A percentile compares a stretch with the other conserved stretches of the same genome.
phyloP scores from a whole-genome alignment of 2,888 invertebrate genomes.

The Drosophila maculinotata region DNA sequence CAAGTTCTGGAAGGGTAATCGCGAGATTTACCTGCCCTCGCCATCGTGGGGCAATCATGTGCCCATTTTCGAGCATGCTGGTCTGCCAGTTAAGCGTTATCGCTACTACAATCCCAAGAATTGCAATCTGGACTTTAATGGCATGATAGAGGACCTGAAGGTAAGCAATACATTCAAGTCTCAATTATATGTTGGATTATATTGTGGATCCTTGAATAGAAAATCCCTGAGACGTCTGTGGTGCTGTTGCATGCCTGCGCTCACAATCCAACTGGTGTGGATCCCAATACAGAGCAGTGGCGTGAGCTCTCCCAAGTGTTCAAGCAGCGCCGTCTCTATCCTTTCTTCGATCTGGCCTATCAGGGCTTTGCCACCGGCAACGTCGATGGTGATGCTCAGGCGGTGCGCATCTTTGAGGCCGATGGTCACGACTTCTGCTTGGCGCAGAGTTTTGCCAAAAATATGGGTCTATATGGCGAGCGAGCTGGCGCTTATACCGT shows the following conservation, averaged over 20 bases:
- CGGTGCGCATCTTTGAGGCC: slow-evolving; percentile 93
- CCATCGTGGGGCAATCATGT: slow-evolving; percentile 99
- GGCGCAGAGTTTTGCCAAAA: slow-evolving; percentile 98
- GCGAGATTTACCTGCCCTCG: slow-evolving; percentile 94
- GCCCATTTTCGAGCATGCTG: slow-evolving; percentile 95
- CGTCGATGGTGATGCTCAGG: slow-evolving; percentile 94
- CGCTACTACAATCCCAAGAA: slow-evolving; percentile 97
- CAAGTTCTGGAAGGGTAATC: slow-evolving; percentile 91
- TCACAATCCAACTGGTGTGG: slow-evolving; percentile 99
- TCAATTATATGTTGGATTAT: not conserved
- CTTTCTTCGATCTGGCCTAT: slow-evolving; percentile 99
- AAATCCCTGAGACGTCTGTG: slow-evolving; percentile 95
- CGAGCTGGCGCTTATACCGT: slow-evolving; percentile 96
- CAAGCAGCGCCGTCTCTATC: slow-evolving; percentile 92
- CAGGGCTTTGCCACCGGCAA: slow-evolving; percentile 98
- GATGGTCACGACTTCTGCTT: slow-evolving; percentile 95
- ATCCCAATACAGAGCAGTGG: slow-evolving; percentile 96
- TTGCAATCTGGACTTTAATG: slow-evolving; percentile 96
- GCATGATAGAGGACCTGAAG: slow-evolving; percentile 94
- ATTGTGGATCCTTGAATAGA: slow-evolving; percentile 86
- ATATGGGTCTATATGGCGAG: slow-evolving; percentile 97
- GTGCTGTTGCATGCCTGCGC: slow-evolving; percentile 98
- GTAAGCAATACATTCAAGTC: slow-evolving; percentile 86
- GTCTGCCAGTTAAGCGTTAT: slow-evolving; percentile 94
- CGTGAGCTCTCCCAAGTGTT: slow-evolving; percentile 92